A percentile compares a stretch with the other conserved stretches of the same genome.
Conservation (phyloP, 1,140 invertebrate genomes). For the Scaptomyza graminum region DNA sequence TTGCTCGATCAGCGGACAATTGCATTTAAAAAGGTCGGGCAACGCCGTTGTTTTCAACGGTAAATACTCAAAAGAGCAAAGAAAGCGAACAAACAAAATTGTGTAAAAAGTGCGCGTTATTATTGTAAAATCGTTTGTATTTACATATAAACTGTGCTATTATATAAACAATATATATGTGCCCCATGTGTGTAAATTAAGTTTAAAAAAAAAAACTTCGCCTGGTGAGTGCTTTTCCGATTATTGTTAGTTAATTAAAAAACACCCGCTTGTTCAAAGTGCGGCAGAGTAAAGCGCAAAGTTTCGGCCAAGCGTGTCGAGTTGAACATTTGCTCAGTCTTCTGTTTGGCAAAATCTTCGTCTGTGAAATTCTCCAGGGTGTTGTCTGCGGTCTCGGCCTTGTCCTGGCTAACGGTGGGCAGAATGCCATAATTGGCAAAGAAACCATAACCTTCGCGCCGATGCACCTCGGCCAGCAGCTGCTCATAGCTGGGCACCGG, state of each 20-base stretch:
- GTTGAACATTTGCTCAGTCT: conserved; percentile 65
- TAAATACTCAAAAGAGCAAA: conserved; percentile 17
- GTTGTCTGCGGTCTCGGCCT: conserved; percentile 64
- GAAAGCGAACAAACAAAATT: conserved; percentile 3
- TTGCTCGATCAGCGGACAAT: not conserved
- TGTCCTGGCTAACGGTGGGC: conserved; percentile 71
- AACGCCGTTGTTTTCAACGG: conserved; percentile 28
- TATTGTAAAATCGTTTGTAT: conserved; percentile 21
- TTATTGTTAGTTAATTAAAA: conserved; percentile 7
- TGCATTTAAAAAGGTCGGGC: not conserved
- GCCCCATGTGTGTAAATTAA: conserved; percentile 19
- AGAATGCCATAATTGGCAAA: conserved; percentile 74
- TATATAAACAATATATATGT: conserved; percentile 1
- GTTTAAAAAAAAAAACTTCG: conserved; percentile 7
- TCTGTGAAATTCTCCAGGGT: conserved; percentile 70
- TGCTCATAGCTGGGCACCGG: conserved; percentile 76
- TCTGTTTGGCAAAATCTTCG: conserved; percentile 65
- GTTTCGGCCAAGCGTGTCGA: conserved; percentile 60
- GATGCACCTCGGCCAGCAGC: conserved; percentile 73
- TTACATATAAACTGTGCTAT: not conserved
- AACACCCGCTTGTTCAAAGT: conserved; percentile 69
- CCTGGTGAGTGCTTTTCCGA: conserved; percentile 17
- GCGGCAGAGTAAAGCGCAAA: conserved; percentile 62
- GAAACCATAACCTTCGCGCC: conserved; percentile 74
- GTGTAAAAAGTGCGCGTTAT: conserved; percentile 36